These are phyloP conservation scores for Mesitornis unicolor DNA, from an alignment of 2,113 vertebrate genomes.

Conservation along the genomic window DNA sequence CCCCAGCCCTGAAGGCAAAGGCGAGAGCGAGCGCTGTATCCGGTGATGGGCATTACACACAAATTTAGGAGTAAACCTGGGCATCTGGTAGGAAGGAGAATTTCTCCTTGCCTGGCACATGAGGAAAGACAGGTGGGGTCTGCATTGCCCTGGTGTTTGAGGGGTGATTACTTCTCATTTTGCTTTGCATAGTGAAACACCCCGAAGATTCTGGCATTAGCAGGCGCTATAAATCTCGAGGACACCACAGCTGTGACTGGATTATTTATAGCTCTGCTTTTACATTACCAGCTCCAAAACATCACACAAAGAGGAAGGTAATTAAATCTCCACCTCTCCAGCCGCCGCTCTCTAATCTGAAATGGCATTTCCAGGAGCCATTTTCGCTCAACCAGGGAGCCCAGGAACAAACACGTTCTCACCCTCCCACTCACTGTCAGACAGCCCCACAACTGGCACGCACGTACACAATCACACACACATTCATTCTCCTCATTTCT, in stretches of 20 bases:
- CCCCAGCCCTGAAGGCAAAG: neutral
- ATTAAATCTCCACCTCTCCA: constrained; percentile 70
- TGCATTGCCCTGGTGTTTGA: neutral
- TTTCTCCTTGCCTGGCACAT: neutral
- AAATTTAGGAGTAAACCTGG: neutral
- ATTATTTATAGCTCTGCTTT: constrained; percentile 77
- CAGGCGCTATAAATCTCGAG: constrained; percentile 63
- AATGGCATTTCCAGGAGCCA: constrained; percentile 70
- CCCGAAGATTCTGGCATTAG: constrained; percentile 57
- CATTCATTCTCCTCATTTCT: constrained; percentile 10
- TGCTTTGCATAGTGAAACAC: constrained; percentile 19
- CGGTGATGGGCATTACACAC: neutral
- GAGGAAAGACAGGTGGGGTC: neutral
- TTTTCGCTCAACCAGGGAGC: constrained; percentile 36
- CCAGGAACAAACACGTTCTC: constrained; percentile 53
- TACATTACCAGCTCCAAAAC: constrained; percentile 68
- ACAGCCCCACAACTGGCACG: constrained; percentile 43
- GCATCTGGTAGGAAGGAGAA: neutral
- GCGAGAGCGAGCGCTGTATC: neutral
- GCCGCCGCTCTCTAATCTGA: constrained; percentile 18
- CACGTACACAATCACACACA: neutral
- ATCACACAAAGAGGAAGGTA: constrained; percentile 74
- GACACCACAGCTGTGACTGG: constrained; percentile 67
- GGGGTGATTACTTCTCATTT: constrained; percentile 28
- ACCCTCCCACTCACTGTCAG: constrained; percentile 47